Base-by-base conservation (phyloP, 2,888 invertebrate genomes). In the Chydorus sphaericus region DNA sequence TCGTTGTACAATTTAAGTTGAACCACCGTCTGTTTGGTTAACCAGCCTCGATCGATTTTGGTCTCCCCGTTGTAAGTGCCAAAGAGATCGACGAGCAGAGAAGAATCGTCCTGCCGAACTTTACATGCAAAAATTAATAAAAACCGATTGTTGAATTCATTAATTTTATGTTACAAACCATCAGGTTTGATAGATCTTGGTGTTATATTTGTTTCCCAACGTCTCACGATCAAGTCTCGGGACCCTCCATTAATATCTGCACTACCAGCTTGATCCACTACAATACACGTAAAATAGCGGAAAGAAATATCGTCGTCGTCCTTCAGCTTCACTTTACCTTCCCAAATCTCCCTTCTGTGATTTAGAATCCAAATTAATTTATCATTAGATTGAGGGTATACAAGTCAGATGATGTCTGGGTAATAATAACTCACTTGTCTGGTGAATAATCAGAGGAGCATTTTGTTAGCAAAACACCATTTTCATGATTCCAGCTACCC, bases 181-280 rank as follows among this genome's bases (percentile, higher is more conserved):
- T 70, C 66, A 58, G 70, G 73, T 49, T 71, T 72, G 48, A 88
- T 77, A 51, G 73, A 65, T 60, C 90, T 73, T 28, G 89, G 81
- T 54, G 73, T 70, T 61, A 84, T 69, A 66, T 82, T 79, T 1
- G 87, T 83, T 70, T 92, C 91, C 90, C 90, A 91, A 59, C 76
- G 76, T 10, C 83, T 75, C 14, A 89, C 79, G 58, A 84, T 74
- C 10, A 80, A 69, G 50, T 72, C 44, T 26, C 26, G 23, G 23
- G 14, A 10, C 5, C 28, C 71, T 61, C 66, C 68, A 26, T 70
- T 67, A 11, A 65, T 66, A 59, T 69, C 67, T 59, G 69, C 68
- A 58, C 66, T 66, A n/a, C 67, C 68, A 50, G 74, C 73, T 59
- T 20, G 26, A 20, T 83, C 81, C 66, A 82, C 76, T 16, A 81